Conservation (phyloP, 1,140 invertebrate species). For the Caenorhabditis brenneri region DNA sequence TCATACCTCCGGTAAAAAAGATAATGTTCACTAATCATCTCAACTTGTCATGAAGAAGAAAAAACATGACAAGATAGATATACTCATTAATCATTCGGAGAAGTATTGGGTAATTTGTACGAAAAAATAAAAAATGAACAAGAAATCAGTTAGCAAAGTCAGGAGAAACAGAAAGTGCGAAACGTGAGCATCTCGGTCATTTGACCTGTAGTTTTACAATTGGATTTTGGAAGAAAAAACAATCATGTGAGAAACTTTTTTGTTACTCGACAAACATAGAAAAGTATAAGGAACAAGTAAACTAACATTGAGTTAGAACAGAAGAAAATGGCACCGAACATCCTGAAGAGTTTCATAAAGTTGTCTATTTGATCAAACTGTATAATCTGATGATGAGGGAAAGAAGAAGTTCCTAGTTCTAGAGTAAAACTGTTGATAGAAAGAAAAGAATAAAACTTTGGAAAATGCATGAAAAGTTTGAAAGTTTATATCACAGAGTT, state of each 20-base stretch:
- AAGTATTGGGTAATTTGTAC: neutral
- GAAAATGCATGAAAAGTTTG: too few species aligned
- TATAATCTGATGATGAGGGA: too few species aligned
- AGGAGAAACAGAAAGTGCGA: conserved; percentile 7
- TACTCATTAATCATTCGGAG: neutral
- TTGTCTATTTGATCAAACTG: too few species aligned
- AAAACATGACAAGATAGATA: neutral
- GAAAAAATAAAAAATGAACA: too few species aligned
- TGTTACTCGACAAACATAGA: neutral
- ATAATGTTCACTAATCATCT: conserved; percentile 21
- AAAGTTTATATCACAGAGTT: too few species aligned
- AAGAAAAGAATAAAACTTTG: too few species aligned
- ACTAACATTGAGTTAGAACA: neutral
- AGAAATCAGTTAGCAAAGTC: neutral
- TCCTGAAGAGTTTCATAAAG: too few species aligned
- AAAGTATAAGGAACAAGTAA: neutral
- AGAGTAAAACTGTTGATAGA: too few species aligned
- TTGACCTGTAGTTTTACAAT: conserved; percentile 6
- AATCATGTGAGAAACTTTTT: conserved; percentile 27
- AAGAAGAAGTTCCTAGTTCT: too few species aligned
- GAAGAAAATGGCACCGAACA: too few species aligned
- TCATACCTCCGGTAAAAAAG: conserved; percentile 5
- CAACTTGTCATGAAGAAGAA: neutral
- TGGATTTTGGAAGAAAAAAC: neutral
- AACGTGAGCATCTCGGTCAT: neutral